phyloP scores from a whole-genome alignment of 2,888 invertebrate genomes.

The Cheilosia variabilis region DNA sequence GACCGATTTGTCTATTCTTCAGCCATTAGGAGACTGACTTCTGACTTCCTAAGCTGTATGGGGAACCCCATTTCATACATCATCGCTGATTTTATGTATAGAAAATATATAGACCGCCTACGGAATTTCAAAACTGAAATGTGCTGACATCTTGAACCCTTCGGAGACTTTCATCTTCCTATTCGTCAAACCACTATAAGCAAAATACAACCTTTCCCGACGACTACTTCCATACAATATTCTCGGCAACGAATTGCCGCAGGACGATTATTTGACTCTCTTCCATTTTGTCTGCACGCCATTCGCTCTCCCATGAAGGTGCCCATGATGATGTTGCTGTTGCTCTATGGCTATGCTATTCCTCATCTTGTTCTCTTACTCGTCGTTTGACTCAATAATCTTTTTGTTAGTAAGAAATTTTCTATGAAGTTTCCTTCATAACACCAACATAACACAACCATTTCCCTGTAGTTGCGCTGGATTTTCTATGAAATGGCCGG shows the following conservation, averaged over 20 bases:
- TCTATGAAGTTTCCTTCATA: slow-evolving; percentile 74
- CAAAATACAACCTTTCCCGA: slow-evolving; percentile 55
- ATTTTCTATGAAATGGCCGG: slow-evolving; percentile 70
- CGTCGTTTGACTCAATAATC: slow-evolving; percentile 70
- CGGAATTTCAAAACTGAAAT: slow-evolving; percentile 17
- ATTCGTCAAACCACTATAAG: slow-evolving; percentile 51
- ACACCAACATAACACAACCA: slow-evolving; percentile 70
- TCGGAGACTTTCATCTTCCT: slow-evolving; percentile 28
- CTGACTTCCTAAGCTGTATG: too few species aligned
- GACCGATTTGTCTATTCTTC: too few species aligned
- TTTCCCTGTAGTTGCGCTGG: slow-evolving; percentile 66
- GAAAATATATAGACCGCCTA: too few species aligned
- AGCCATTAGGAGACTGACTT: too few species aligned
- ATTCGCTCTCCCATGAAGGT: slow-evolving; percentile 43
- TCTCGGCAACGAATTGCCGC: slow-evolving; percentile 64
- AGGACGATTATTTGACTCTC: slow-evolving; percentile 71
- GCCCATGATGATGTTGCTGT: slow-evolving; percentile 13
- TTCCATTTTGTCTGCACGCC: slow-evolving; percentile 65
- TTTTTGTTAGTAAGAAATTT: slow-evolving; percentile 73
- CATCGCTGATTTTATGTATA: too few species aligned
- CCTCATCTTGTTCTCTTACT: slow-evolving; percentile 52
- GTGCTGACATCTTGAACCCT: slow-evolving; percentile 52
- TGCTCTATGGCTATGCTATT: slow-evolving; percentile 8
- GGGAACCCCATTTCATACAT: too few species aligned
- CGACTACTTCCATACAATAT: slow-evolving; percentile 57